Evolutionary conservation across 23 tunicate species (phyloP).

Genomic region (Clavelina lepadiformis): DNA sequence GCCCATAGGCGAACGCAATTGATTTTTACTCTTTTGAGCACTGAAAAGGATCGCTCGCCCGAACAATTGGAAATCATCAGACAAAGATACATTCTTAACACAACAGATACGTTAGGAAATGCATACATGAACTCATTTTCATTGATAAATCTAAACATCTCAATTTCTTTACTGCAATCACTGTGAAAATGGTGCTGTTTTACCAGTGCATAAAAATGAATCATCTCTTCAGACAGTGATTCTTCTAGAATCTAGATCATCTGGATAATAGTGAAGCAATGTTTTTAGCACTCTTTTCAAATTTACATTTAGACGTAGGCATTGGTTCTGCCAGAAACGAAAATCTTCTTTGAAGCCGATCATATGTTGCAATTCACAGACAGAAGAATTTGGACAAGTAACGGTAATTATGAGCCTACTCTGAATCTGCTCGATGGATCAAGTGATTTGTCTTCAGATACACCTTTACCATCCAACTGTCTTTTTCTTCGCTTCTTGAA

Average conservation of each 20-base stretch:
- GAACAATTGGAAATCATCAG: background rate
- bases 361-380: too few species aligned
- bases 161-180: background rate
- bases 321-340: background rate
- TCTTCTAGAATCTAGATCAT: background rate
- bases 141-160: background rate
- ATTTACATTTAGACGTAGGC: background rate
- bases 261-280: background rate
- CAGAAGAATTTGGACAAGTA: too few species aligned
- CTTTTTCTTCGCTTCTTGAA: too few species aligned
- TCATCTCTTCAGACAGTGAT: background rate
- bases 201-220: background rate
- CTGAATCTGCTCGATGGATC: too few species aligned
- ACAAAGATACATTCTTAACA: background rate
- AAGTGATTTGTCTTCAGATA: too few species aligned
- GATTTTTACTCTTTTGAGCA: background rate
- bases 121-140: background rate
- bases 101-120: slow-evolving; percentile 1
- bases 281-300: background rate
- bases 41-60: background rate
- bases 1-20: background rate
- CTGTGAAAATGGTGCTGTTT: slow-evolving; percentile 1
- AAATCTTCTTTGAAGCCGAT: too few species aligned
- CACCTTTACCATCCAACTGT: too few species aligned
- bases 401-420: too few species aligned